phyloP scores from a whole-genome alignment of 1,140 invertebrate genomes.

The Lucilia cuprina region DNA sequence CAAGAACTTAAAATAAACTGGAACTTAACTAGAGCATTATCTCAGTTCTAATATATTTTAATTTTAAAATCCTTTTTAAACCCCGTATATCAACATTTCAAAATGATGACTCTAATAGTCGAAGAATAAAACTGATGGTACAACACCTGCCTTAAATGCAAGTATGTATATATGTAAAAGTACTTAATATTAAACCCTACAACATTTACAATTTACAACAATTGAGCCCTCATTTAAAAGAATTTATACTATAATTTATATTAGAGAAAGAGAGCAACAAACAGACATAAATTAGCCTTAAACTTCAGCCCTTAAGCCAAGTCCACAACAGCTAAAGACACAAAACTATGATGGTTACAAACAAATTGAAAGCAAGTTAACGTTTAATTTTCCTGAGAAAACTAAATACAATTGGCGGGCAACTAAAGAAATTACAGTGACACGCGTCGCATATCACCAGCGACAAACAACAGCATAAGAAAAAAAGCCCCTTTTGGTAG shows the following conservation, averaged over 20 bases:
- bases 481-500: background rate
- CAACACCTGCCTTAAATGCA: background rate
- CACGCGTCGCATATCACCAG: background rate
- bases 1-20: no score
- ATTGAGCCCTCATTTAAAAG: background rate
- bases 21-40: no score
- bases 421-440: background rate
- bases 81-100: no score
- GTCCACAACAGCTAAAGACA: background rate
- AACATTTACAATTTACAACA: background rate
- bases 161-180: background rate
- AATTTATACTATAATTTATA: background rate
- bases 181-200: background rate
- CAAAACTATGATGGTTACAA: background rate
- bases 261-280: background rate
- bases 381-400: background rate
- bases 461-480: background rate
- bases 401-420: background rate
- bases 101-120: background rate
- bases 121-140: background rate
- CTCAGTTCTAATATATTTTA: no score
- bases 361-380: background rate
- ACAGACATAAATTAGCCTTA: background rate
- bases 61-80: no score
- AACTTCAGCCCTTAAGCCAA: constrained; percentile 6